Evolutionary conservation across 2,888 invertebrate species (phyloP), one percentile per base, ranked within the genome.

Genomic region (Oithona nana): DNA sequence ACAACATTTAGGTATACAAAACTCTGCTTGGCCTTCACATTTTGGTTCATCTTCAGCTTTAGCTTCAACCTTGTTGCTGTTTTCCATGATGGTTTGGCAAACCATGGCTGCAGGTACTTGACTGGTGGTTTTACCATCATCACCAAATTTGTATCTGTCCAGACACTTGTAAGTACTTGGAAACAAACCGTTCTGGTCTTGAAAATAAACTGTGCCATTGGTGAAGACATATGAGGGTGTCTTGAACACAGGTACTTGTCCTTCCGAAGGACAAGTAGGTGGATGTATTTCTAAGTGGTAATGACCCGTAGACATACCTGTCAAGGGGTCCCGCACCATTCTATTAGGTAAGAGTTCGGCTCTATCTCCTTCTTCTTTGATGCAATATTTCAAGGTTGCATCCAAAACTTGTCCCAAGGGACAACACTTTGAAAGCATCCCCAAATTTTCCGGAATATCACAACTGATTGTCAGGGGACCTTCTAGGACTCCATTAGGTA

Each of bases 1-100:
- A 50, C 59, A 59, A 28, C 59, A 59, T 28, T 59, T 59, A 13
- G 50, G 59, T 4, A 59, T 50, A 28, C 59, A 59, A 28, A 50
- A 26, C 6, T 54, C 54, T 11, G 16, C 54, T 16, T 24, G 20
- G 13, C 13, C 20, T 16, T 16, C 24, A 26, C 24, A 54, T 3
- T 20, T 16, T 3, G 54, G 26, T 26, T 16, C 54, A 54, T 16
- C 26, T 54, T 20, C 16, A 11, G 54, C 54, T 24, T 54, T 20
- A 24, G 22, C 24, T 3, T 24, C 26, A 26, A 26, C 54, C 20
- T 54, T n/a, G n/a, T n/a, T n/a, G n/a, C n/a, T n/a, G n/a, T n/a
- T n/a, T n/a, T n/a, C n/a, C n/a, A n/a, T n/a, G n/a, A n/a, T n/a
- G n/a, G 39, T 6, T 16, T 39, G 39, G 39, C 39, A 39, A 16